Conservation (phyloP, 2,888 invertebrate genomes). For the Ectemnius cavifrons region DNA sequence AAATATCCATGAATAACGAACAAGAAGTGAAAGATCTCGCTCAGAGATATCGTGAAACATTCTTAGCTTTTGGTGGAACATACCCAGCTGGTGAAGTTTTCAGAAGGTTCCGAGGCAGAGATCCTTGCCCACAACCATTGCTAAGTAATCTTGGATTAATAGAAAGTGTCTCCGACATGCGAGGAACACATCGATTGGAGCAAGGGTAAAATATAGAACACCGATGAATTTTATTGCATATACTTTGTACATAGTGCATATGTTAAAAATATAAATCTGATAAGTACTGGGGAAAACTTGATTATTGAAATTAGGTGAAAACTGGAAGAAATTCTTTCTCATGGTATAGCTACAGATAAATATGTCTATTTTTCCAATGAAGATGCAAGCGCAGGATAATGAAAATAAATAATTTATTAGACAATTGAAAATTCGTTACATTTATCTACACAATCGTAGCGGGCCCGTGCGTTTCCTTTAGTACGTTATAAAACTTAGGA, state of each 20-base stretch:
- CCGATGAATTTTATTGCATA: neutral
- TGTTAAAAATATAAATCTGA: too few relatives aligned
- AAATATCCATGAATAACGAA: conserved; percentile 79
- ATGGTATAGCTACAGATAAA: too few relatives aligned
- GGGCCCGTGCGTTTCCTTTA: too few relatives aligned
- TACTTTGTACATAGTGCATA: neutral
- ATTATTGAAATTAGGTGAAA: too few relatives aligned
- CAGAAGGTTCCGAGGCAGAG: conserved; percentile 93
- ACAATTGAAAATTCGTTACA: too few relatives aligned
- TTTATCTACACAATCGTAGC: too few relatives aligned
- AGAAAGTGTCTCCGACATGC: neutral
- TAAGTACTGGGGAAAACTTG: too few relatives aligned
- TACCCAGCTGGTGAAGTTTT: conserved; percentile 91
- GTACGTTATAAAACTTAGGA: too few relatives aligned
- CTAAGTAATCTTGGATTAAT: conserved; percentile 82
- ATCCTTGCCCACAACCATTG: conserved; percentile 91
- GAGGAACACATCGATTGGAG: neutral
- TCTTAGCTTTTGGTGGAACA: conserved; percentile 90
- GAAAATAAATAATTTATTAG: too few relatives aligned
- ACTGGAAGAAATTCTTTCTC: too few relatives aligned
- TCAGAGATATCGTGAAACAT: conserved; percentile 88
- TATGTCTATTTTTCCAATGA: too few relatives aligned
- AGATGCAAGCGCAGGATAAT: too few relatives aligned
- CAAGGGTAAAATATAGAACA: neutral
- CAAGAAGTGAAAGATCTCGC: conserved; percentile 82